These are phyloP conservation scores for Andrena fulva DNA, from an alignment of 2,888 invertebrate species.

Conservation along the genomic window DNA sequence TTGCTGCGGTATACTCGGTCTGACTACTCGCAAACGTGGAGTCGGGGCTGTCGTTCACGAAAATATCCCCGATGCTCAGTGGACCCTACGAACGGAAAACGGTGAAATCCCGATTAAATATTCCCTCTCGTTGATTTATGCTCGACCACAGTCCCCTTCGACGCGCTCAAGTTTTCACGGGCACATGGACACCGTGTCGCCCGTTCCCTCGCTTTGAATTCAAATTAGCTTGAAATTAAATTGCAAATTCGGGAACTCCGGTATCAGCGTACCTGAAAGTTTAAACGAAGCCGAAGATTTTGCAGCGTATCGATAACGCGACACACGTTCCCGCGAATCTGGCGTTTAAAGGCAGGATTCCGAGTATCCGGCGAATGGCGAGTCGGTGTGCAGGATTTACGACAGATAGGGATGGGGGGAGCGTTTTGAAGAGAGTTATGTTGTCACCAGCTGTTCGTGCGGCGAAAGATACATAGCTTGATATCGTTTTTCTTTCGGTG, in stretches of 20 bases:
- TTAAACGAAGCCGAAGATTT: conserved; percentile 15
- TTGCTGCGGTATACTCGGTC: neutral
- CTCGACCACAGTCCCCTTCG: neutral
- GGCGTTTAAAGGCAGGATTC: neutral
- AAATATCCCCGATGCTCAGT: neutral
- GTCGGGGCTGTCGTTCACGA: conserved; percentile 8
- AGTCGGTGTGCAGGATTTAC: neutral
- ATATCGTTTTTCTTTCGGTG: too few relatives aligned
- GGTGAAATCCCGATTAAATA: neutral
- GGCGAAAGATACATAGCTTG: too few relatives aligned
- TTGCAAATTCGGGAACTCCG: conserved; percentile 38
- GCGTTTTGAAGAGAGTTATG: too few relatives aligned
- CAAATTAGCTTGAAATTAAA: conserved; percentile 46
- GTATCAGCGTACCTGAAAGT: conserved; percentile 4
- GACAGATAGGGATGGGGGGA: too few relatives aligned
- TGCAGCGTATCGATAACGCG: conserved; percentile 5
- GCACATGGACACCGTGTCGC: neutral
- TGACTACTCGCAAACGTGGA: conserved; percentile 1
- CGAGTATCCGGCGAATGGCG: neutral
- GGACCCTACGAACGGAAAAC: neutral
- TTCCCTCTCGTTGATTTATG: neutral
- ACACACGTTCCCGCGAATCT: neutral
- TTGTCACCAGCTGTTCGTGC: too few relatives aligned
- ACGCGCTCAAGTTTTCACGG: neutral
- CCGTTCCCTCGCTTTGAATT: conserved; percentile 20